Percentiles rank a stretch among this genome's conserved stretches.
phyloP scores from a whole-genome alignment of 1,140 invertebrate species.

The Campoletis sonorensis region DNA sequence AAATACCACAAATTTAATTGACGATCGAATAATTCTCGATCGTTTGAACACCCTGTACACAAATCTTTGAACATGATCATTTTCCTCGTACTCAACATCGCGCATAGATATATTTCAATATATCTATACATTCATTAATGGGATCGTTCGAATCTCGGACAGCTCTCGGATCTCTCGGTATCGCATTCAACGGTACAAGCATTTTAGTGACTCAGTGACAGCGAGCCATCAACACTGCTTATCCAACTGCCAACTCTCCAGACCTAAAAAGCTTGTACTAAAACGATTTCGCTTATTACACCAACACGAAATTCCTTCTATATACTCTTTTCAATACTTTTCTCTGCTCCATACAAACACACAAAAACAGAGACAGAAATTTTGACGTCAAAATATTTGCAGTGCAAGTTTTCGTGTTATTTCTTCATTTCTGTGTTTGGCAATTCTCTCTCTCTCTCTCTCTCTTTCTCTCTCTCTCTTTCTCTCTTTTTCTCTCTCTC shows the following conservation, averaged over 20 bases:
- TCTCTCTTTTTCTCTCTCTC: too few relatives aligned
- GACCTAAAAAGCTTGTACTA: conserved; percentile 6
- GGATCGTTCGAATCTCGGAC: conserved; percentile 38
- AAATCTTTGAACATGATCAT: neutral
- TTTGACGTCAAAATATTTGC: neutral
- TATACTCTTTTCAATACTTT: neutral
- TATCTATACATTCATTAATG: neutral
- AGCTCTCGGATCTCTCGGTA: conserved; percentile 42
- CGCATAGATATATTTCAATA: neutral
- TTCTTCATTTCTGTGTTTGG: neutral
- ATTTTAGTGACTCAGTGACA: conserved; percentile 52
- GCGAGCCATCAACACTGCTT: conserved; percentile 36
- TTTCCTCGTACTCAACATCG: neutral
- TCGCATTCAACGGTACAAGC: conserved; percentile 20
- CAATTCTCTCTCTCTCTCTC: too few relatives aligned
- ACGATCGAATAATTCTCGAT: too few relatives aligned
- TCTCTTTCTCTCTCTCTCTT: too few relatives aligned
- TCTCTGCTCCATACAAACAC: neutral
- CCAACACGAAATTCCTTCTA: conserved; percentile 2
- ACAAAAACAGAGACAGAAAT: neutral
- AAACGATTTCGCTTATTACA: conserved; percentile 22
- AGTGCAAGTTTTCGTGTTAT: neutral
- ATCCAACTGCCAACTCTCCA: conserved; percentile 38
- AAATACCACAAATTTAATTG: too few relatives aligned
- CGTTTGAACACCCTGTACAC: neutral